These are phyloP conservation scores for Panagrolaimus sp. DNA, from an alignment of 1,140 invertebrate species.

Conservation along the genomic window DNA sequence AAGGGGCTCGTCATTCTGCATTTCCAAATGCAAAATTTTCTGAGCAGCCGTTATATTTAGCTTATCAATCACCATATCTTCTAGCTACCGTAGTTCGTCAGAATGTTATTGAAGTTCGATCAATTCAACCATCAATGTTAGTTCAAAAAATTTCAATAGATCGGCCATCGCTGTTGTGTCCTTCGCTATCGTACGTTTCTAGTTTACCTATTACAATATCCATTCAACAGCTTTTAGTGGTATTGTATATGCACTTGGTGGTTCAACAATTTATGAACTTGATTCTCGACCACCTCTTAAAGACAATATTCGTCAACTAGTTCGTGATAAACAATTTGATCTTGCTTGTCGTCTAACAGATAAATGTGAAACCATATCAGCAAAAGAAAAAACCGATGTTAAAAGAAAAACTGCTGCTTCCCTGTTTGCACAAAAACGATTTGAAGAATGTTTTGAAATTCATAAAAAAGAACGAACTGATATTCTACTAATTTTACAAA, in stretches of 20 bases:
- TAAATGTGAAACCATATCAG: slow-evolving; percentile 10
- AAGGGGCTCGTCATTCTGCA: background rate
- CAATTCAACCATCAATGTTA: slow-evolving; percentile 26
- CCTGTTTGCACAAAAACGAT: slow-evolving; percentile 31
- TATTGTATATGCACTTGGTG: slow-evolving; percentile 27
- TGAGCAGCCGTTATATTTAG: slow-evolving; percentile 8
- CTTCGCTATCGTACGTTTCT: slow-evolving; percentile 24
- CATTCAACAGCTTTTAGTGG: slow-evolving; percentile 31
- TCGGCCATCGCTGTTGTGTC: slow-evolving; percentile 16
- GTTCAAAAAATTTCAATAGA: slow-evolving; percentile 31
- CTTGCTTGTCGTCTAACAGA: slow-evolving; percentile 31
- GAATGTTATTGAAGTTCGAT: slow-evolving; percentile 36
- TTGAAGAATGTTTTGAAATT: slow-evolving; percentile 36
- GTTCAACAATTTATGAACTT: slow-evolving; percentile 27
- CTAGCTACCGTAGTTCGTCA: slow-evolving; percentile 31
- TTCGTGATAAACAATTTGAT: slow-evolving; percentile 37
- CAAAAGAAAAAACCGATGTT: slow-evolving; percentile 29
- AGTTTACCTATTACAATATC: slow-evolving; percentile 1
- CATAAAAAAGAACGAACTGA: slow-evolving; percentile 15
- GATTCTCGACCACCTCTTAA: slow-evolving; percentile 24
- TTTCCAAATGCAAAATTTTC: background rate
- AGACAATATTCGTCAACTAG: slow-evolving; percentile 28
- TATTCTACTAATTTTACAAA: background rate
- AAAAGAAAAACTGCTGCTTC: slow-evolving; percentile 28
- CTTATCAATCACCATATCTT: slow-evolving; percentile 41